Evolutionary conservation across 2,797 vertebrate species (phyloP), one percentile per base, ranked within the genome.

Genomic region (Thunnus albacares): DNA sequence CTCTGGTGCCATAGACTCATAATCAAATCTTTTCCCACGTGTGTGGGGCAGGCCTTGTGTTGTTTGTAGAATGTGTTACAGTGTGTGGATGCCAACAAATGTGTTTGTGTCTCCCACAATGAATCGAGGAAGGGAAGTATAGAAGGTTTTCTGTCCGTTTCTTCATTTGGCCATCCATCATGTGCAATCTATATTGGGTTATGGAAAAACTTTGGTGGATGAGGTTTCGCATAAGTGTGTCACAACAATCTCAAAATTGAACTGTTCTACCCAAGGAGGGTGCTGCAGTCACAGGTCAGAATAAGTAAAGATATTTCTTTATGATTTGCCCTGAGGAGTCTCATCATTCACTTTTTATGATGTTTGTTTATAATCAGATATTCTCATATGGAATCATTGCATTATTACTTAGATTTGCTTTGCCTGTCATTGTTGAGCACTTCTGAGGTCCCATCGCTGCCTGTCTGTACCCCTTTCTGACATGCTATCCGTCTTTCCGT

Each of bases 11-110:
- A 66, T 70, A 52, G 75, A 80, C 52, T 80, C 67, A 45, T 79
- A 72, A 86, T 90, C 81, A 71, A 69, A 84, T 85, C 43, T 81
- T 75, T 86, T 76, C 69, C 72, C 69, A 60, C 73, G 72, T 81
- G 82, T 81, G 51, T 30, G 72, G 64, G 67, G 66, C 60, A 11
- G 59, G 72, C 53, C 53, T 57, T 69, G 47, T 17, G 59, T 33
- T 5, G n/a, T 38, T 24, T 8, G 0, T 22, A 47, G n/a, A 47
- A 59, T n/a, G 17, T 30, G 20, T 62, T 68, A 60, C 56, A n/a
- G 43, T 74, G 58, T 51, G 30, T 60, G 22, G 30, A 75, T 77
- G 61, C 62, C 28, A 33, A 63, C 56, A 47, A 55, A 52, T 84
- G 41, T 24, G 49, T 77, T 81, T 76, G 8, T 75, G 65, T 77